Base-by-base conservation (phyloP, 64 coral and sea anemone genomes). In the Montipora efflorescens region DNA sequence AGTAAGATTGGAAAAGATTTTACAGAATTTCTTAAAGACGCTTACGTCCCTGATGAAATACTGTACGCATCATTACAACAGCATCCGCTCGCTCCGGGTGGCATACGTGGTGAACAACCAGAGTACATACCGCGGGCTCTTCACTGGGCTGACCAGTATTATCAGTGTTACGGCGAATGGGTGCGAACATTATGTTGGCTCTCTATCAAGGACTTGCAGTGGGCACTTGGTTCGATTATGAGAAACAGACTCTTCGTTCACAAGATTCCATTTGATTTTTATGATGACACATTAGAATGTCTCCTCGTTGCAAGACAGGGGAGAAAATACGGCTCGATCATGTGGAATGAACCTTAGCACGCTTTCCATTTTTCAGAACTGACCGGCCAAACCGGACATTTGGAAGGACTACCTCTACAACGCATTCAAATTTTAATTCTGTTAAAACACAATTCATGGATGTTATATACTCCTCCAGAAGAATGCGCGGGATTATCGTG, bases 1-100 rank as follows among this genome's bases (percentile, higher is more conserved):
- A 52, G 67, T 50, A 12, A 88, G 87, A 76, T 88, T 20, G 87
- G 67, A 55, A 88, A 88, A 49, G 47, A 51, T 10, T 88, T 88
- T 53, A 50, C 8, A 76, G 28, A 88, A 22, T 88, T 49, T 13
- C 11, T 73, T 0, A 88, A 76, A 13, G 87, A 88, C 70, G 51
- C 87, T 28, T 50, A 25, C 72, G 20, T 88, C 28, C 87, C 87
- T 11, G 87, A 88, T 88, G 87, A 88, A 74, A 88, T 46, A 14
- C 18, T 88, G 0, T 88, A 51, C 47, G 67, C 87, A 15, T 88
- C 87, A 15, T 52, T 88, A 36, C 87, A 88, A 18, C 67, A 88
- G 16, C 71, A 76, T 58, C 87, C 87, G 9, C 5, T 20, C 9
- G 70, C 71, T n/a, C 87, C 87, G 51, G 69, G 69, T 19, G 87